phyloP scores from a whole-genome alignment of 2,797 vertebrate genomes.

The Sebastes trivittatus region DNA sequence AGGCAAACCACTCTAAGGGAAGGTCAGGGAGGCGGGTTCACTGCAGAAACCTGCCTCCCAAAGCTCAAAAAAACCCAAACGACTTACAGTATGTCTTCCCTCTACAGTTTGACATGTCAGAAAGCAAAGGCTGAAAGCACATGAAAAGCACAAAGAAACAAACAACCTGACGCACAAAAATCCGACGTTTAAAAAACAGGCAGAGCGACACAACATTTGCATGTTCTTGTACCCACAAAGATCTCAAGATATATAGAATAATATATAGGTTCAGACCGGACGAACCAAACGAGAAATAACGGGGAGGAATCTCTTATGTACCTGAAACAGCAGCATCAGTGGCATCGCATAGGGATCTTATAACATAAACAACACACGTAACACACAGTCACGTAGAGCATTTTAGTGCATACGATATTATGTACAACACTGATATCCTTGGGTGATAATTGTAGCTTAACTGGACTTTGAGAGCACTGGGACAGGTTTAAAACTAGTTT shows the following conservation, averaged over 20 bases:
- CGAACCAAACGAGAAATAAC: constrained; percentile 68
- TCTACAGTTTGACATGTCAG: constrained; percentile 45
- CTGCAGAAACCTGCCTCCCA: constrained; percentile 26
- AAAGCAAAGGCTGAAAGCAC: constrained; percentile 51
- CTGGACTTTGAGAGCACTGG: constrained; percentile 63
- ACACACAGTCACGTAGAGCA: constrained; percentile 76
- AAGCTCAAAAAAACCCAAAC: constrained; percentile 38
- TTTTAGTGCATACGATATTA: constrained; percentile 79
- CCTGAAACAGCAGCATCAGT: constrained; percentile 81
- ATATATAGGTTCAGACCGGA: constrained; percentile 71
- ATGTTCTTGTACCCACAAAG: constrained; percentile 74
- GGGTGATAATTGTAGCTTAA: constrained; percentile 67
- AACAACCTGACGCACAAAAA: constrained; percentile 60
- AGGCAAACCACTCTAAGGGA: constrained; percentile 38
- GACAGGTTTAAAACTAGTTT: constrained; percentile 58
- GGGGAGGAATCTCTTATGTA: constrained; percentile 56
- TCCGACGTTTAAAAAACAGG: constrained; percentile 64
- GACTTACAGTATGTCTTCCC: constrained; percentile 39
- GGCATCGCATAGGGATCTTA: constrained; percentile 69
- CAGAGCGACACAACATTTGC: constrained; percentile 69
- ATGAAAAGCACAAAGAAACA: constrained; percentile 65
- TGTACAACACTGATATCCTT: constrained; percentile 77
- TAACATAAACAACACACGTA: constrained; percentile 75
- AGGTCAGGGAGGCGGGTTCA: constrained; percentile 17
- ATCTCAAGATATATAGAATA: constrained; percentile 74